Conservation (phyloP, 2,888 invertebrate species). For the Pyrrhosoma nymphula region DNA sequence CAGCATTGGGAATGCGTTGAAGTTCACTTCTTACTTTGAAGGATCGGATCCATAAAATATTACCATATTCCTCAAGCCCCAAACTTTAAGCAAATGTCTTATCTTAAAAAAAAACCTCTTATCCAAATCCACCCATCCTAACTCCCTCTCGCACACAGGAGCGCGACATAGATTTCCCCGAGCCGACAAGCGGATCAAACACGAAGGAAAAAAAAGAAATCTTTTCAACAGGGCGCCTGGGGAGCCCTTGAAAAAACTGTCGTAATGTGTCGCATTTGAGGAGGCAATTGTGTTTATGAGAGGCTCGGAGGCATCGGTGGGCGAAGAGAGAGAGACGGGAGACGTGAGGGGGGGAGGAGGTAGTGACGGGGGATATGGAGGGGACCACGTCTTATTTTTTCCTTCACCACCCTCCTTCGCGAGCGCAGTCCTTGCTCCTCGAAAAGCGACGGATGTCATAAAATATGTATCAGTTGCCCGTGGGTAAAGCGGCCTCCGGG, state of each 20-base stretch:
- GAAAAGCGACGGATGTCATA: conserved; percentile 61
- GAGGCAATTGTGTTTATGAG: conserved; percentile 63
- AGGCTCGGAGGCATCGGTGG: background rate
- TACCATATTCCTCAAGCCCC: background rate
- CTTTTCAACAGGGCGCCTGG: background rate
- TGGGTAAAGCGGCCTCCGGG: conserved; percentile 57
- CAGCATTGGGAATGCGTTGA: background rate
- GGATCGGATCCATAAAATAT: background rate
- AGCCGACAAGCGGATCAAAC: conserved; percentile 34
- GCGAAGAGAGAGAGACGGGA: background rate
- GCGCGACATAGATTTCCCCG: background rate
- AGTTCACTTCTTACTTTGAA: background rate
- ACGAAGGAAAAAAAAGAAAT: background rate
- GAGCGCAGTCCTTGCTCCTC: conserved; percentile 41
- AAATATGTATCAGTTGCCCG: conserved; percentile 66
- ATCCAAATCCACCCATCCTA: background rate
- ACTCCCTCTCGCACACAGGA: background rate
- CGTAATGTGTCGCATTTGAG: conserved; percentile 62
- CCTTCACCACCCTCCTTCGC: background rate
- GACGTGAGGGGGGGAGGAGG: background rate
- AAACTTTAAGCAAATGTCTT: conserved; percentile 17
- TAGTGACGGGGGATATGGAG: too few species aligned
- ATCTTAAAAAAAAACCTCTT: background rate
- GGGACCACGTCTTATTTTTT: background rate
- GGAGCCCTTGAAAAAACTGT: conserved; percentile 60